phyloP scores from a whole-genome alignment of 1,140 invertebrate species.

The Drepana arcuata region DNA sequence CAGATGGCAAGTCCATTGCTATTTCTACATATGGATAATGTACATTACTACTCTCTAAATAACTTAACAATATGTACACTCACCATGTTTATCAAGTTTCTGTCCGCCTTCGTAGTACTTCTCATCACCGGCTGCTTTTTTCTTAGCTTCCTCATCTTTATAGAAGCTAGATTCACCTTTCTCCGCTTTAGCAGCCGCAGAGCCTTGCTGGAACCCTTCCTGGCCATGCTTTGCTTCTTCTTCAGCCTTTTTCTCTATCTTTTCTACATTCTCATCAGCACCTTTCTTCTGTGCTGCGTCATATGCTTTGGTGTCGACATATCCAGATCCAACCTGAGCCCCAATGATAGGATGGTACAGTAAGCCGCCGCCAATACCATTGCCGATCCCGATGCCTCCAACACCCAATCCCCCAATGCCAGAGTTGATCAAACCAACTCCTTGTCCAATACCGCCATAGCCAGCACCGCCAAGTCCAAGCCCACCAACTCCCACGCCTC shows the following conservation, averaged over 20 bases:
- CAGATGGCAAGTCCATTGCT: no score
- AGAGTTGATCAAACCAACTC: constrained; percentile 41
- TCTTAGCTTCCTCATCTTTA: constrained; percentile 71
- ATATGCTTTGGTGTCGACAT: constrained; percentile 70
- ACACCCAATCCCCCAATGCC: constrained; percentile 42
- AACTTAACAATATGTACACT: constrained; percentile 7
- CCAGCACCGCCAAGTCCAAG: constrained; percentile 25
- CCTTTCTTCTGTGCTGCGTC: constrained; percentile 71
- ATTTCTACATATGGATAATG: no score
- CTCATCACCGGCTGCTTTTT: constrained; percentile 72
- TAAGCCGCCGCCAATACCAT: constrained; percentile 33
- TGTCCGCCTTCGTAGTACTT: constrained; percentile 72
- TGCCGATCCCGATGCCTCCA: constrained; percentile 42
- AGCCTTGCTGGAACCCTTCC: constrained; percentile 69
- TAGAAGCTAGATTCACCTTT: constrained; percentile 73
- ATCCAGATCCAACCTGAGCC: constrained; percentile 62
- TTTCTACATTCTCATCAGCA: constrained; percentile 69
- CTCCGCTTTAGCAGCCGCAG: constrained; percentile 61
- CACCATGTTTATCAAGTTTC: constrained; percentile 73
- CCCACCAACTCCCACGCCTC: constrained; percentile 26
- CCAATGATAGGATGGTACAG: constrained; percentile 45
- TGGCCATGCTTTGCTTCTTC: constrained; percentile 68
- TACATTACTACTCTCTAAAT: no score
- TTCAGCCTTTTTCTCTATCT: constrained; percentile 68
- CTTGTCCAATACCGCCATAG: constrained; percentile 28